Conservation (phyloP, 2,797 vertebrate genomes). For the Enteromius fasciolatus region DNA sequence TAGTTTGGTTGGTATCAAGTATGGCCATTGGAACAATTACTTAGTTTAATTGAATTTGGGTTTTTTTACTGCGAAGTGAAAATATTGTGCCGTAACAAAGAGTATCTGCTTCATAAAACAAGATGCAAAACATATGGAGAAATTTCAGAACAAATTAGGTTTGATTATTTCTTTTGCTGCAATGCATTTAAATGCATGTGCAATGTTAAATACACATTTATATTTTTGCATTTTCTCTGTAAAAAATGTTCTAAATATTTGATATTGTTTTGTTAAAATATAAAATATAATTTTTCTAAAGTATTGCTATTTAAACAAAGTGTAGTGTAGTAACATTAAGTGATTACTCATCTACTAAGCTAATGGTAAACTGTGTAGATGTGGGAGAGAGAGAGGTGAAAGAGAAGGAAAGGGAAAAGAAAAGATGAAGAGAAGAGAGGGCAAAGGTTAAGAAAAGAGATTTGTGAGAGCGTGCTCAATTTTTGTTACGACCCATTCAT, state of each 20-base stretch:
- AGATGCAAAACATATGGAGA: constrained; percentile 1
- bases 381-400: constrained; percentile 15
- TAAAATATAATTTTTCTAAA: background rate
- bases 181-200: background rate
- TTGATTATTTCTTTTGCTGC: background rate
- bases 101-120: constrained; percentile 26
- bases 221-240: background rate
- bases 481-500: constrained; percentile 72
- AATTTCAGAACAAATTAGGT: constrained; percentile 8
- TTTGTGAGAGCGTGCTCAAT: constrained; percentile 50
- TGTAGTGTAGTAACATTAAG: background rate
- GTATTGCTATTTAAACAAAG: background rate
- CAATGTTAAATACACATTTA: background rate
- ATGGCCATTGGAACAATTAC: constrained; percentile 27
- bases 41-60: constrained; percentile 32
- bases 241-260: background rate
- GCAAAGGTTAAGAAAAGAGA: constrained; percentile 55
- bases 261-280: background rate
- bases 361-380: constrained; percentile 7
- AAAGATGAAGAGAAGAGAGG: constrained; percentile 36
- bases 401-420: constrained; percentile 35
- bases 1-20: constrained; percentile 38
- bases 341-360: background rate
- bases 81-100: constrained; percentile 13
- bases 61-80: constrained; percentile 36